phyloP scores from a whole-genome alignment of 1,140 invertebrate species.

The Anoplophora glabripennis region DNA sequence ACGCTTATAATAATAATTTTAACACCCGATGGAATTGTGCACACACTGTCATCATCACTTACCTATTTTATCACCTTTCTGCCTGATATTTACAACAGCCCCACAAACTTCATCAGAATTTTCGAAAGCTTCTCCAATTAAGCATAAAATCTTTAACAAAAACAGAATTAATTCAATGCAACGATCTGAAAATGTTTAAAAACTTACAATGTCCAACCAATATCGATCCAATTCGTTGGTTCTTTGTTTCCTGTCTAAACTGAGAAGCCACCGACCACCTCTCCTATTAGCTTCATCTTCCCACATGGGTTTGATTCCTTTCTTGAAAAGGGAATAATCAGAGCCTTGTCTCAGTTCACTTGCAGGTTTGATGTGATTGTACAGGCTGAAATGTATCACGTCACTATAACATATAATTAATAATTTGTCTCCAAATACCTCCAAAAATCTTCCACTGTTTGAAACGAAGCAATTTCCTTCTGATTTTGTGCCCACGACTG shows the following conservation, averaged over 20 bases:
- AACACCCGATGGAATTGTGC: neutral
- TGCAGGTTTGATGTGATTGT: constrained; percentile 92
- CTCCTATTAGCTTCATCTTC: constrained; percentile 85
- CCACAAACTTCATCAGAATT: constrained; percentile 91
- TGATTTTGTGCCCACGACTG: constrained; percentile 88
- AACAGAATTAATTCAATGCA: constrained; percentile 12
- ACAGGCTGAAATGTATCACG: constrained; percentile 65
- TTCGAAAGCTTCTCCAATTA: constrained; percentile 97
- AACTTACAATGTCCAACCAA: constrained; percentile 93
- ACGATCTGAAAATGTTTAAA: neutral
- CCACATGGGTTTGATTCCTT: constrained; percentile 97
- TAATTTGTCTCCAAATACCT: constrained; percentile 58
- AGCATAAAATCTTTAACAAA: constrained; percentile 75
- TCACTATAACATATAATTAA: constrained; percentile 5
- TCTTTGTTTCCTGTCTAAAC: constrained; percentile 80
- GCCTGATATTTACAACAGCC: constrained; percentile 90
- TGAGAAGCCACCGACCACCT: constrained; percentile 94
- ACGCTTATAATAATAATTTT: neutral
- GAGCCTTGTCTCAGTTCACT: constrained; percentile 85
- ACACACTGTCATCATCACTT: constrained; percentile 24
- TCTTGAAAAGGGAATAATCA: constrained; percentile 96
- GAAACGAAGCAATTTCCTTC: constrained; percentile 88
- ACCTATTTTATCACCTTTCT: constrained; percentile 90
- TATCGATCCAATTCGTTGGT: constrained; percentile 81
- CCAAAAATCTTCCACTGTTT: constrained; percentile 99